Evolutionary conservation across 2,888 invertebrate genomes (phyloP).

Genomic region (Brachyopa scutellaris): DNA sequence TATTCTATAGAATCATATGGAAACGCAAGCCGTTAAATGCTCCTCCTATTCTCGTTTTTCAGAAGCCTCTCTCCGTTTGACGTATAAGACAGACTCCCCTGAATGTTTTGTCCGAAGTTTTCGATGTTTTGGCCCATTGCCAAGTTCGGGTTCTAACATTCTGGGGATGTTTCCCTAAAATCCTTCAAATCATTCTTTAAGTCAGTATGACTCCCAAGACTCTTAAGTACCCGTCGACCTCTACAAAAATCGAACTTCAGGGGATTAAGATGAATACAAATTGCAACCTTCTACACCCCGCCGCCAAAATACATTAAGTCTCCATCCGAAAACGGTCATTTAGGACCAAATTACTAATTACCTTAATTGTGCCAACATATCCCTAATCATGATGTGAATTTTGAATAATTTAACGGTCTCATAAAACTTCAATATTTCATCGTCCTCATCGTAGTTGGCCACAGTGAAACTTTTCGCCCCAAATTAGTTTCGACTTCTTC

Average conservation of each 20-base stretch:
- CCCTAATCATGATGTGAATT: constrained; percentile 34
- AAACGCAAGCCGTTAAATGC: too few relatives aligned
- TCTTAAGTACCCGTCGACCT: too few relatives aligned
- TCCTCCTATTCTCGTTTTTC: too few relatives aligned
- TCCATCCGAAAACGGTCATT: not conserved
- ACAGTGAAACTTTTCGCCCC: constrained; percentile 36
- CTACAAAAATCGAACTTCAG: not conserved
- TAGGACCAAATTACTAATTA: constrained; percentile 36
- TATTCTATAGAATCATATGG: too few relatives aligned
- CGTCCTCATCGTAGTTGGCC: constrained; percentile 5
- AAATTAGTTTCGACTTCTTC: constrained; percentile 35
- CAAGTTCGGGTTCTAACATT: too few relatives aligned
- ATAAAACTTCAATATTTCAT: constrained; percentile 58
- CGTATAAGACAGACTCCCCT: too few relatives aligned
- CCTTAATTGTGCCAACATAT: constrained; percentile 32
- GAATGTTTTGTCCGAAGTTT: too few relatives aligned
- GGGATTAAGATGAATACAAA: constrained; percentile 5
- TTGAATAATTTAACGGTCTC: constrained; percentile 61
- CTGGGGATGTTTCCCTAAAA: too few relatives aligned
- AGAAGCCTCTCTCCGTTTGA: too few relatives aligned
- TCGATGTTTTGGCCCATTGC: too few relatives aligned
- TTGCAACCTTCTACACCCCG: not conserved
- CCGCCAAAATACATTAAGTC: not conserved
- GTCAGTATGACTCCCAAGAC: too few relatives aligned
- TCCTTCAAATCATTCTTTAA: too few relatives aligned